Conservation (phyloP, 1,140 invertebrate genomes). For the Formica selysi region DNA sequence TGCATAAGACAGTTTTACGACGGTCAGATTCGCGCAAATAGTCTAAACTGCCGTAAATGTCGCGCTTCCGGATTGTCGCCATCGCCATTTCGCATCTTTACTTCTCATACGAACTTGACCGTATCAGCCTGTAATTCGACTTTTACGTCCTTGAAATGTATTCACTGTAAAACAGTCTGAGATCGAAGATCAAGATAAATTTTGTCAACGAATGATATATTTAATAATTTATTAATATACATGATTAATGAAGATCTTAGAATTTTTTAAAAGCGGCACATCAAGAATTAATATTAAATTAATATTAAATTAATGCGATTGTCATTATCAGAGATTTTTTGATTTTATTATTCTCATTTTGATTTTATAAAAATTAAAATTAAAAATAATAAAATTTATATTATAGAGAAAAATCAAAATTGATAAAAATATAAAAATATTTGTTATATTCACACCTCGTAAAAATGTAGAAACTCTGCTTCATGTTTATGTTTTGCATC, state of each 20-base stretch:
- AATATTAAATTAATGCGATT: background rate
- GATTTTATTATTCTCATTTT: background rate
- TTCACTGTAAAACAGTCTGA: background rate
- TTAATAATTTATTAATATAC: background rate
- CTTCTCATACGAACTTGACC: conserved; percentile 12
- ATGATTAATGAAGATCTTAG: background rate
- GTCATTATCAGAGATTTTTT: background rate
- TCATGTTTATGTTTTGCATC: background rate
- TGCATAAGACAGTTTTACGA: conserved; percentile 69
- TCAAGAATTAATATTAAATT: too few species aligned
- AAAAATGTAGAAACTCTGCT: background rate
- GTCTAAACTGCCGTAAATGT: conserved; percentile 46
- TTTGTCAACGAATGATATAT: background rate
- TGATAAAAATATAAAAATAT: background rate
- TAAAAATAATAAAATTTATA: background rate
- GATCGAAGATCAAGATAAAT: background rate
- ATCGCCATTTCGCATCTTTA: background rate
- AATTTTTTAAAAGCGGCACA: too few species aligned
- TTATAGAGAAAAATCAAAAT: background rate
- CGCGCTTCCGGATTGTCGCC: background rate
- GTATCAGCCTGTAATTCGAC: background rate
- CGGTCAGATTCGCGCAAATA: conserved; percentile 58
- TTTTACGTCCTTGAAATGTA: background rate
- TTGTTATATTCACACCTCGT: background rate
- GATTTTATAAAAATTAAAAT: background rate